A percentile compares a stretch with the other conserved stretches of the same genome.
These are phyloP conservation scores for Orestias chungarensis DNA, from an alignment of 2,797 vertebrate genomes.

Conservation along the genomic window DNA sequence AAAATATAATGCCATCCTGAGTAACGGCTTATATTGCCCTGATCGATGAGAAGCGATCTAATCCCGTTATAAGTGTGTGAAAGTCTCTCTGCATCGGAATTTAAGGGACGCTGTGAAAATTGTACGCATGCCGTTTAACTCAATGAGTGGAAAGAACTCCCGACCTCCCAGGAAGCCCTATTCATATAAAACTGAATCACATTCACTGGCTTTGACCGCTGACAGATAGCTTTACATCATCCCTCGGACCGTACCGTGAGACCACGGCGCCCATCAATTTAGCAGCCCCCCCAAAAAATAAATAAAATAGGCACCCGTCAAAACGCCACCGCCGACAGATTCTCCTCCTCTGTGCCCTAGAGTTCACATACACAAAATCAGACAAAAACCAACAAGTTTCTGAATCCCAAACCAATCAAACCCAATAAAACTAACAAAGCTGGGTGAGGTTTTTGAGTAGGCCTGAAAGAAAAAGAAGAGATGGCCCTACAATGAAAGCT, in stretches of 20 bases:
- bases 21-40: neutral
- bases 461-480: slow-evolving; percentile 76
- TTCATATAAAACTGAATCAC: slow-evolving; percentile 75
- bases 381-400: slow-evolving; percentile 78
- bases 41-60: slow-evolving; percentile 16
- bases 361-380: slow-evolving; percentile 71
- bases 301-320: slow-evolving; percentile 38
- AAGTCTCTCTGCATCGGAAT: slow-evolving; percentile 41
- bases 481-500: slow-evolving; percentile 77
- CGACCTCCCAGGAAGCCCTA: slow-evolving; percentile 75
- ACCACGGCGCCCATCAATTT: slow-evolving; percentile 70
- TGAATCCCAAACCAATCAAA: slow-evolving; percentile 77
- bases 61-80: slow-evolving; percentile 33
- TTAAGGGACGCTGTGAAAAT: slow-evolving; percentile 65
- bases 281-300: slow-evolving; percentile 65
- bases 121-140: slow-evolving; percentile 72
- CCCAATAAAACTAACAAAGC: slow-evolving; percentile 81
- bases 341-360: slow-evolving; percentile 34
- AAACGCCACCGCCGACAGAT: slow-evolving; percentile 29
- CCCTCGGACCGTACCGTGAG: slow-evolving; percentile 72
- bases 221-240: slow-evolving; percentile 78
- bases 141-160: slow-evolving; percentile 50
- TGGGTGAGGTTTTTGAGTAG: slow-evolving; percentile 73
- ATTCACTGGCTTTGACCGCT: slow-evolving; percentile 64
- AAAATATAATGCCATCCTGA: neutral